Evolutionary conservation across 2,113 vertebrate species (phyloP), one percentile per base, ranked within the genome.

Genomic region (Ciconia boyciana): DNA sequence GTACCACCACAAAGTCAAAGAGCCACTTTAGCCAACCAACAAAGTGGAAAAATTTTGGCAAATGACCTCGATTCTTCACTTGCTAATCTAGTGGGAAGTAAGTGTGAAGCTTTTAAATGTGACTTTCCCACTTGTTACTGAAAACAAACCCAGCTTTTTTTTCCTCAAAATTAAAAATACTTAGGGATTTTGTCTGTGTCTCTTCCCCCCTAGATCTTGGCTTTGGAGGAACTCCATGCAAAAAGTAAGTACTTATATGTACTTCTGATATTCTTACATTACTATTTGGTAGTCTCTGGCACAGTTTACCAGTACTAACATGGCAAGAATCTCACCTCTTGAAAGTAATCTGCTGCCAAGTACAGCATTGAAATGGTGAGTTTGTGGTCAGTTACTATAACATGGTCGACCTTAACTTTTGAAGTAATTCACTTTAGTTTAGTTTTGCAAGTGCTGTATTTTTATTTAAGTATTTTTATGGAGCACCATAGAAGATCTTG

Each of bases 81-180:
- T 97, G 98, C 98, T 93, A 99, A 98, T 96, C 98, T 99, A 25
- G 98, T 99, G 96, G 98, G 98, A 96, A 99, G 99, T 99, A 98
- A 98, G 96, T 88, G 28, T 93, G 46, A 71, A n/a, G 18, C 74
- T 94, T 96, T 90, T 24, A 36, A 83, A 89, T 32, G 22, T 60
- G 62, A 65, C 48, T 66, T 92, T 82, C 17, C 21, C 7, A 9
- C 89, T 70, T 48, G 32, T 89, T 92, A 58, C 66, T 83, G 60
- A 81, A 81, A 94, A 44, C 60, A 93, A 83, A 65, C 9, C 13
- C 61, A 70, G 18, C 7, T 29, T 36, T 11, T 34, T 14, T 36
- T 6, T 0, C 2, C 16, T 10, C 3, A 14, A 24, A 60, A 15
- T 10, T 18, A 41, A 66, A 55, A 77, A 36, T 77, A 55, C 12